Evolutionary conservation across 53 echinoderm and acorn worm genomes (phyloP).

Genomic region (Holothuria scabra): DNA sequence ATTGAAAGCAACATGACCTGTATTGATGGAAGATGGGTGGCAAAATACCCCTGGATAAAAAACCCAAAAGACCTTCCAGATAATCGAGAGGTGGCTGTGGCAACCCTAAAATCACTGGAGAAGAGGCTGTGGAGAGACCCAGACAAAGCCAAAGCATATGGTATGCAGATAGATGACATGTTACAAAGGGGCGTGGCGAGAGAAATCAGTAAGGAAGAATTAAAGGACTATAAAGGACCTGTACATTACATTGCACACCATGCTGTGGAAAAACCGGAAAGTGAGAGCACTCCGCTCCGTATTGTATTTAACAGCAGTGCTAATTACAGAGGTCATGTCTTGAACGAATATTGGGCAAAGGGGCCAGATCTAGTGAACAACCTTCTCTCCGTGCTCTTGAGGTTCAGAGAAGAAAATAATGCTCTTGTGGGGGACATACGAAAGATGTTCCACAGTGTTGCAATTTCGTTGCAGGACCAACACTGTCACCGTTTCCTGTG

Average conservation of each 20-base stretch:
- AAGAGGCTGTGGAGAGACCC: neutral
- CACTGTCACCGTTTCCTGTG: too few species aligned
- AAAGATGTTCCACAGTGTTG: slow-evolving; percentile 58
- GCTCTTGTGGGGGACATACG: slow-evolving; percentile 46
- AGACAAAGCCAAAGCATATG: neutral
- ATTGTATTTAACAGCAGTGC: slow-evolving; percentile 61
- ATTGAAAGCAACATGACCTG: too few species aligned
- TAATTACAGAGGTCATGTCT: slow-evolving; percentile 49
- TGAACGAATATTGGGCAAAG: too few species aligned
- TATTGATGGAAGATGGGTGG: too few species aligned
- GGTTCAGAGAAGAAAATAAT: slow-evolving; percentile 37
- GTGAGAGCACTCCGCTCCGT: slow-evolving; percentile 52
- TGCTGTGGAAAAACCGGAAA: slow-evolving; percentile 50
- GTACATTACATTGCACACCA: slow-evolving; percentile 59
- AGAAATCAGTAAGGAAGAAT: slow-evolving; percentile 2
- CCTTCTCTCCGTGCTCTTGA: slow-evolving; percentile 48
- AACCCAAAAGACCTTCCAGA: slow-evolving; percentile 46
- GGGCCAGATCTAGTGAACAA: too few species aligned
- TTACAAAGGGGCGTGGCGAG: slow-evolving; percentile 1
- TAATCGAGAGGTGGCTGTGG: slow-evolving; percentile 34
- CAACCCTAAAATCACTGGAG: slow-evolving; percentile 29
- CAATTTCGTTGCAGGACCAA: slow-evolving; percentile 35
- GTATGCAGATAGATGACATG: slow-evolving; percentile 14
- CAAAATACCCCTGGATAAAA: too few species aligned
- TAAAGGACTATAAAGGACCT: slow-evolving; percentile 35